These are phyloP conservation scores for Actinemys pallida DNA, from an alignment of 2,113 vertebrate species.

Conservation along the genomic window DNA sequence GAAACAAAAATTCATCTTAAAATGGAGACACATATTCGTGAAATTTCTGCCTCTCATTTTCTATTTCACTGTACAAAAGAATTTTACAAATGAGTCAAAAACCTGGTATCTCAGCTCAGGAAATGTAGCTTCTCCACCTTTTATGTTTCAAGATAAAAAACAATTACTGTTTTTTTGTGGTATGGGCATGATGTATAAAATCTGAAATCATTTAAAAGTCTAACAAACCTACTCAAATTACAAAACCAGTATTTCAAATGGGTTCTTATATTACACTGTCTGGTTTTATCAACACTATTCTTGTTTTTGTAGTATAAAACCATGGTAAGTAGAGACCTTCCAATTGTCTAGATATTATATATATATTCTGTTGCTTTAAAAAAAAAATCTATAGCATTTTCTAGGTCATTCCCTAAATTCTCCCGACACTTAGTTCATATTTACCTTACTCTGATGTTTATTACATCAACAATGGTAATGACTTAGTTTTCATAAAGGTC, in stretches of 20 bases:
- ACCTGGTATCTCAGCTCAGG: background rate
- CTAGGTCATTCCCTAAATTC: too few species aligned
- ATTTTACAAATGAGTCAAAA: background rate
- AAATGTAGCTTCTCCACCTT: background rate
- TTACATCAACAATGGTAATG: background rate
- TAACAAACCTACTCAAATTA: background rate
- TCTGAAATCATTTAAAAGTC: background rate
- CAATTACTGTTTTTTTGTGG: background rate
- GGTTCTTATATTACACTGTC: background rate
- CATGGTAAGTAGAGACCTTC: background rate
- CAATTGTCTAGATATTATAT: background rate
- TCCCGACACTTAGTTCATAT: too few species aligned
- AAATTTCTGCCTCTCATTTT: background rate
- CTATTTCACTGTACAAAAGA: background rate
- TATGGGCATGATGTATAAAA: background rate
- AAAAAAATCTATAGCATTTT: background rate
- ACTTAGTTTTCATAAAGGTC: background rate
- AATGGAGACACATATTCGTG: background rate
- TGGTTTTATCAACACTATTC: background rate
- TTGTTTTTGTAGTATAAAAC: background rate
- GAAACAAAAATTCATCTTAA: background rate
- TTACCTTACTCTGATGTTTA: background rate
- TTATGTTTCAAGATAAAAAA: background rate
- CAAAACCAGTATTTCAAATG: accelerated
- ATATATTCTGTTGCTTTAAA: too few species aligned